Conservation (phyloP, 2,888 invertebrate genomes). For the Zhengitettix transpicula region DNA sequence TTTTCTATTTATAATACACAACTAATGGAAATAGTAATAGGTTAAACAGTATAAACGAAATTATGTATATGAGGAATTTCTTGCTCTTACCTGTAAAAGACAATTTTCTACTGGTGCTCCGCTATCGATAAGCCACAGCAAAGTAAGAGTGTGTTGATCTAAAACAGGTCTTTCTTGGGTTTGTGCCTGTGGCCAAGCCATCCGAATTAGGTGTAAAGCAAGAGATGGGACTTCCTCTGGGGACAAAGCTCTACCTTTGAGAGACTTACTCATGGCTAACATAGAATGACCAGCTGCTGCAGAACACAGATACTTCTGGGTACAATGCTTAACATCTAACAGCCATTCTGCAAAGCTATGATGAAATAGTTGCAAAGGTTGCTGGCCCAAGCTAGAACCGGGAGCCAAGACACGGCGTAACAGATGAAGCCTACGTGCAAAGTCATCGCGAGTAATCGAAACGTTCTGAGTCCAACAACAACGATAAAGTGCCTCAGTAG, state of each 20-base stretch:
- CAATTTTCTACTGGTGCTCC: slow-evolving; percentile 44
- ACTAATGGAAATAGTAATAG: no score
- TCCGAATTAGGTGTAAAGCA: slow-evolving; percentile 26
- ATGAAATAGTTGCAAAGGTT: slow-evolving; percentile 60
- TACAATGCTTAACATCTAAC: slow-evolving; percentile 93
- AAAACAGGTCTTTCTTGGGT: slow-evolving; percentile 9
- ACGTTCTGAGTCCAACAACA: slow-evolving; percentile 68
- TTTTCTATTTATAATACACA: no score
- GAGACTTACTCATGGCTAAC: slow-evolving; percentile 57
- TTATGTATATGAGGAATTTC: no score
- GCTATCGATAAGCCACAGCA: slow-evolving; percentile 59
- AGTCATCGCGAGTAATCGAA: slow-evolving; percentile 61
- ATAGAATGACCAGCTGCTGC: slow-evolving; percentile 77
- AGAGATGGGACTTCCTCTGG: slow-evolving; percentile 43
- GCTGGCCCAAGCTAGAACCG: slow-evolving; percentile 14
- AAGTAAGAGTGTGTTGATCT: slow-evolving; percentile 42
- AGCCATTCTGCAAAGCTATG: slow-evolving; percentile 92
- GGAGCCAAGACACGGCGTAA: slow-evolving; percentile 47
- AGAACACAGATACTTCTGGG: slow-evolving; percentile 80
- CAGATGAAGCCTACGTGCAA: slow-evolving; percentile 58
- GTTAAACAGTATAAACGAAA: no score
- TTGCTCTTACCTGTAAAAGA: slow-evolving; percentile 21
- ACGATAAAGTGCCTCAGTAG: slow-evolving; percentile 62
- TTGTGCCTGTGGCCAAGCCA: slow-evolving; percentile 13
- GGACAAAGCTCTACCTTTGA: slow-evolving; percentile 48